phyloP scores from a whole-genome alignment of 2,797 vertebrate genomes.

The Garrulus glandarius region DNA sequence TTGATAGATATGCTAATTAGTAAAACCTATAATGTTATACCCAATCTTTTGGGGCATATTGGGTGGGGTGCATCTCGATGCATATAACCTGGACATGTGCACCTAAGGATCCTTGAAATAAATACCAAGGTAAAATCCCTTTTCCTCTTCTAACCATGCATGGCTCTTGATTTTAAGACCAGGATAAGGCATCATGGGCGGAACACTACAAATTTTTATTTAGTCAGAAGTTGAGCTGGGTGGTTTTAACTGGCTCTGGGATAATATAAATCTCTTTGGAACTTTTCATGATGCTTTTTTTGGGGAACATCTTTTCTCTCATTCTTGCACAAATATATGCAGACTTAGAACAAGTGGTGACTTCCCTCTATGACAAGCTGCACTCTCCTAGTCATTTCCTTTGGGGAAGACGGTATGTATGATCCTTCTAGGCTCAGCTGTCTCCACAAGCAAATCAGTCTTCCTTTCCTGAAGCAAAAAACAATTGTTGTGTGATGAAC shows the following conservation, averaged over 20 bases:
- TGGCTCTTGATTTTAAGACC: too few relatives aligned
- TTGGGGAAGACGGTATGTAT: neutral
- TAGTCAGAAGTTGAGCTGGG: neutral
- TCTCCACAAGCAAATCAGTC: neutral
- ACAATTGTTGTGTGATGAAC: neutral
- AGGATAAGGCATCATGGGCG: too few relatives aligned
- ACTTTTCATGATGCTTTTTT: neutral
- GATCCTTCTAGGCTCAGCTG: neutral
- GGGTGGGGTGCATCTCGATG: too few relatives aligned
- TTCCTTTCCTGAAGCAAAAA: neutral
- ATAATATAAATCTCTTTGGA: neutral
- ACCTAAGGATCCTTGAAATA: too few relatives aligned
- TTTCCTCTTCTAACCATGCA: too few relatives aligned
- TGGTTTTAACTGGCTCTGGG: neutral
- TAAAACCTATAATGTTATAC: too few relatives aligned
- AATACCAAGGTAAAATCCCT: too few relatives aligned
- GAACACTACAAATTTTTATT: neutral
- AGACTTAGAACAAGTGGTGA: neutral
- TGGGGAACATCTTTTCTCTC: neutral
- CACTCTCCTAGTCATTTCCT: neutral
- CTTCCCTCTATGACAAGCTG: neutral
- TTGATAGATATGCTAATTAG: too few relatives aligned
- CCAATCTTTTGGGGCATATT: too few relatives aligned
- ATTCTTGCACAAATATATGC: neutral
- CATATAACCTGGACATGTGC: too few relatives aligned